These are phyloP conservation scores for Agelastica alni DNA, from an alignment of 2,888 invertebrate species.

Conservation along the genomic window DNA sequence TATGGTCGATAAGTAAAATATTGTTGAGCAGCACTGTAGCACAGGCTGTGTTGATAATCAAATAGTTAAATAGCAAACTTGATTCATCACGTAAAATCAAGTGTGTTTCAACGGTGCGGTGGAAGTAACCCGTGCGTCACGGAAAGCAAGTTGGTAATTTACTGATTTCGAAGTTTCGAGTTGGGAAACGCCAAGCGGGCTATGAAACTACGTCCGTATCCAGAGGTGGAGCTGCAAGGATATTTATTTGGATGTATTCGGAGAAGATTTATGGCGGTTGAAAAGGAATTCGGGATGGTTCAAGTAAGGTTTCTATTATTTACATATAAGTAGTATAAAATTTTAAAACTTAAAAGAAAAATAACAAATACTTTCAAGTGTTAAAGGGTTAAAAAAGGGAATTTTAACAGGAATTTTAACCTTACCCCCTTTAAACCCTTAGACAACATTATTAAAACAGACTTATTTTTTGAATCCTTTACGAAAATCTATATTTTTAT, in stretches of 20 bases:
- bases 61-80: slow-evolving; percentile 31
- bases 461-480: no score
- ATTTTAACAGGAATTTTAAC: no score
- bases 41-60: slow-evolving; percentile 26
- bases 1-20: no score
- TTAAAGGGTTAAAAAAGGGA: no score
- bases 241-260: neutral
- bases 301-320: no score
- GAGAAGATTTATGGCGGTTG: neutral
- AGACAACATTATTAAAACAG: no score
- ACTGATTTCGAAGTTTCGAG: slow-evolving; percentile 33
- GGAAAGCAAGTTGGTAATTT: slow-evolving; percentile 35
- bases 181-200: slow-evolving; percentile 22
- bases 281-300: neutral
- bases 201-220: slow-evolving; percentile 15
- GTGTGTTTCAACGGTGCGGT: slow-evolving; percentile 37
- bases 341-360: no score
- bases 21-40: no score
- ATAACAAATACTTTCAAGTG: no score
- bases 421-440: no score
- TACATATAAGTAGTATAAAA: no score
- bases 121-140: slow-evolving; percentile 41
- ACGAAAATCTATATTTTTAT: no score
- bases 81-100: slow-evolving; percentile 38
- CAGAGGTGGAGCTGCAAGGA: slow-evolving; percentile 1